Evolutionary conservation across 2,888 invertebrate species (phyloP), one percentile per base, ranked within the genome.

Genomic region (Atethmia centrago): DNA sequence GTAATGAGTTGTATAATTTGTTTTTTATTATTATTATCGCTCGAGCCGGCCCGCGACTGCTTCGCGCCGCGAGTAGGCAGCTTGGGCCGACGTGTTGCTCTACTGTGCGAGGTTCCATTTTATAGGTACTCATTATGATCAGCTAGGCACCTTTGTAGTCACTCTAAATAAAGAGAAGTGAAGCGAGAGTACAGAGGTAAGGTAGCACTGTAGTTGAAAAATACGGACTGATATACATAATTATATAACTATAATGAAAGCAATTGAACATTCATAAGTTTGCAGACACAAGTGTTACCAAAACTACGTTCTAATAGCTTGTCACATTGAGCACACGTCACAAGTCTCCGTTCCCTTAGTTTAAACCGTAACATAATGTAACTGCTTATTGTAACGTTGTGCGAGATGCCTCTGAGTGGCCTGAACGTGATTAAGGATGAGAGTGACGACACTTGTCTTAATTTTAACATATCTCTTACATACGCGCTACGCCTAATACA

Each of bases 1-100:
- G 84, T 87, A 85, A 81, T 85, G 87, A 86, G 85, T 88, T 84
- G 79, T 83, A 81, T 83, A 82, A 83, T 87, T 88, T 83, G 81
- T 85, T 88, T 88, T n/a, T 88, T 88, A 88, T 86, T 85, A 84
- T 84, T 80, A 80, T 80, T 71, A 49, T 67, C 63, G 58, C 16
- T 63, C 55, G 12, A 14, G 55, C 67, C 19, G 55, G 66, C 47
- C 65, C 31, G 53, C 47, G 67, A 40, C 42, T 31, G 4, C 5
- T n/a, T 19, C 28, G 36, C 31, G 53, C 19, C 10, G 59, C 19
- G 25, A 59, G 42, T 14, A n/a, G 19, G 47, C 19, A 16, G n/a
- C 16, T 3, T 4, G n/a, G 9, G 21, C 53, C 61, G 68, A 61
- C 47, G 21, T 21, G 53, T 8, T 12, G 14, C 5, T 21, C 1